Evolutionary conservation across 1,140 invertebrate species (phyloP), one percentile per base, ranked within the genome.

Genomic region (Agraylea sexmaculata): DNA sequence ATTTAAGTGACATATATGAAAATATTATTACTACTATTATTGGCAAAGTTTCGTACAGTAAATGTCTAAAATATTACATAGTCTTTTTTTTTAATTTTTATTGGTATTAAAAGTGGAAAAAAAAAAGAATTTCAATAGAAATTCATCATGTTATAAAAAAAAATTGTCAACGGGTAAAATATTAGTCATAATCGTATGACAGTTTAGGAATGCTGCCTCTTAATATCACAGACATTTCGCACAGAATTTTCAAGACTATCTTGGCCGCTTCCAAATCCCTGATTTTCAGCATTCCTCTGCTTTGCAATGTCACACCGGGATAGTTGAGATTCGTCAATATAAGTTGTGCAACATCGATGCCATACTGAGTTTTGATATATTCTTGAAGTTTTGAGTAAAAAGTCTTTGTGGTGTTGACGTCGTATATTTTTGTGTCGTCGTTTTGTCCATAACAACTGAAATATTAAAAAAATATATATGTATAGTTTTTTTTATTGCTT

Each of bases 171-270:
- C n/a, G 15, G 10, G 11, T 15, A 33, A 15, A 12, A 11, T 12
- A 25, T 2, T 40, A 48, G 25, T 42, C 34, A 42, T 41, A 47
- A 11, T 48, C 39, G 2, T 35, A 27, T 16, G 40, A 43, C 13
- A 49, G 37, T 32, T 43, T 43, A n/a, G 43, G 43, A n/a, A 32
- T 29, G 21, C 20, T 29, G 4, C 40, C 40, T 29, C 37, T 31
- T 3, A 49, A 30, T 20, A 49, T 44, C 2, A 41, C 40, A 13
- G 43, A 37, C 43, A 49, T 49, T 29, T 49, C 34, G 13, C 31
- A 37, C 17, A 49, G 40, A 21, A 45, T 41, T 16, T 34, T 20
- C 3, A 49, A 31, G 1, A 35, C 27, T 6, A 21, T 8, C 12
- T 28, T 41, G 7, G 47, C 18, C 4, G 32, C 31, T 6, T 35